Percentiles rank a stretch among this genome's conserved stretches.
These are phyloP conservation scores for Drosophila yakuba DNA, from an alignment of 1,140 invertebrate species.

Conservation along the genomic window DNA sequence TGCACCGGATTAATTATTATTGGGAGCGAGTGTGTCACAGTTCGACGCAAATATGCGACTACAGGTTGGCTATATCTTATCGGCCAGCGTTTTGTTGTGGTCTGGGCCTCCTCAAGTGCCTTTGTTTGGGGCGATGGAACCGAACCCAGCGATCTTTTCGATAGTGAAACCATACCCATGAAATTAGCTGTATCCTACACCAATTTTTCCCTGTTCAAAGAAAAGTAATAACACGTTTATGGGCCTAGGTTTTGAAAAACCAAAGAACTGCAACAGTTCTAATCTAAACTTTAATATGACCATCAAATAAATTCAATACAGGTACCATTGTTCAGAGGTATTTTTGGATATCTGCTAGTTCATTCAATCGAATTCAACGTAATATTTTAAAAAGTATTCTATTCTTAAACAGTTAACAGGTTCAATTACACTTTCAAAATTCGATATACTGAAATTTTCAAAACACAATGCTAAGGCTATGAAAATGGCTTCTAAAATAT, in stretches of 20 bases:
- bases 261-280: too few species aligned
- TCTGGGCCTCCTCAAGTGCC: conserved; percentile 45
- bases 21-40: conserved; percentile 48
- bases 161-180: conserved; percentile 2
- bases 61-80: conserved; percentile 72
- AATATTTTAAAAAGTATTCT: too few species aligned
- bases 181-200: conserved; percentile 27
- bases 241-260: background rate
- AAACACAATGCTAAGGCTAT: too few species aligned
- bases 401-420: too few species aligned
- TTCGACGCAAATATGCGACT: conserved; percentile 26
- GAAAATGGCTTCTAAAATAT: too few species aligned
- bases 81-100: conserved; percentile 52
- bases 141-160: conserved; percentile 42
- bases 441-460: too few species aligned
- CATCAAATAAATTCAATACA: too few species aligned
- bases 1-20: conserved; percentile 62
- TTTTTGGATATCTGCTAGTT: too few species aligned
- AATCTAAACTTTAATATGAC: too few species aligned
- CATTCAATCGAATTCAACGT: too few species aligned
- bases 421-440: too few species aligned
- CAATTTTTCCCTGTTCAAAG: background rate
- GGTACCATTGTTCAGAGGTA: too few species aligned
- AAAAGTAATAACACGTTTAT: conserved; percentile 8
- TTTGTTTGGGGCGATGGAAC: conserved; percentile 50